Evolutionary conservation across 2,113 vertebrate genomes (phyloP).

Genomic region (Callopanchax toddi): DNA sequence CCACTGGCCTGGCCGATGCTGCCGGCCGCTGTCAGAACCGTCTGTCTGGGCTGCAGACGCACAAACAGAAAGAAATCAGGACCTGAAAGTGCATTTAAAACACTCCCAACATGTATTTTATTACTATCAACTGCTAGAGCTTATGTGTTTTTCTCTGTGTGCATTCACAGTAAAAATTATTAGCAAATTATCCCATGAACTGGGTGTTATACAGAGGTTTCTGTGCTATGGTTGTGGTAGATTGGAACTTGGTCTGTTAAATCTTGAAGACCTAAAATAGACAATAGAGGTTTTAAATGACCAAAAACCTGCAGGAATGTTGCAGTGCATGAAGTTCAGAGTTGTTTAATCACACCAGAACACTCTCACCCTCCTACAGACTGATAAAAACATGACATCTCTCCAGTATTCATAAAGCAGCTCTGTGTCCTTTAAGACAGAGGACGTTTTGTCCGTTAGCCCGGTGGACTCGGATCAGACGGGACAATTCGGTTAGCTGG

Average conservation of each 20-base stretch:
- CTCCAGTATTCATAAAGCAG: not conserved
- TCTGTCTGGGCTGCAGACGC: conserved; percentile 89
- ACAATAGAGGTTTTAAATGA: not conserved
- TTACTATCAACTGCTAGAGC: too few relatives aligned
- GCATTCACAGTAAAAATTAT: too few relatives aligned
- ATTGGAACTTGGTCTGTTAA: not conserved
- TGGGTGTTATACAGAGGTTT: too few relatives aligned
- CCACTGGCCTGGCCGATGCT: conserved; percentile 98
- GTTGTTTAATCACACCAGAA: conserved; percentile 15
- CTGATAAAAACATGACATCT: conserved; percentile 14
- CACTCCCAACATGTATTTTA: too few relatives aligned
- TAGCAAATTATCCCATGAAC: too few relatives aligned
- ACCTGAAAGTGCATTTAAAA: conserved; percentile 15
- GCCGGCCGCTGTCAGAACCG: conserved; percentile 95
- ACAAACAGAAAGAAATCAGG: conserved; percentile 24
- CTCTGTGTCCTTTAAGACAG: not conserved
- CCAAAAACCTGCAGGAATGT: not conserved
- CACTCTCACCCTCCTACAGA: conserved; percentile 5
- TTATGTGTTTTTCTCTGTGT: too few relatives aligned
- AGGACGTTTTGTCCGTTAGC: not conserved
- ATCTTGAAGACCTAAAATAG: not conserved
- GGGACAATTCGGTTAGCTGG: conserved; percentile 21
- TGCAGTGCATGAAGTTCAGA: conserved; percentile 31
- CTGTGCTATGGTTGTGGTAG: too few relatives aligned
- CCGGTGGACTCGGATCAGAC: conserved; percentile 4